Evolutionary conservation across 2,113 vertebrate genomes (phyloP), one percentile per base, ranked within the genome.

Genomic region (Mohoua ochrocephala): DNA sequence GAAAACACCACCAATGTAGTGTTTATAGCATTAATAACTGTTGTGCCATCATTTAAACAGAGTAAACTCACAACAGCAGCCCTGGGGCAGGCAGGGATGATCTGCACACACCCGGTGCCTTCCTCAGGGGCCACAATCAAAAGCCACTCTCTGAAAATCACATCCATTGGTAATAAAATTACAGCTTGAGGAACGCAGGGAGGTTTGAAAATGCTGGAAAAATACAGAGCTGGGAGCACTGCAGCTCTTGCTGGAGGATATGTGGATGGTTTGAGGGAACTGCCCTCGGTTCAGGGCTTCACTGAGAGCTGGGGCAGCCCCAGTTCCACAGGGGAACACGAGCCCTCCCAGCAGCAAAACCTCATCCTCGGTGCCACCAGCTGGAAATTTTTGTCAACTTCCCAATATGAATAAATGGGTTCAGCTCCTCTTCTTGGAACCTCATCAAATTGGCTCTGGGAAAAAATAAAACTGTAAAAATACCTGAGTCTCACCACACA

Each of bases 281-380:
- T 19, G 13, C 53, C 6, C 33, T 27, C 39, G 23, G 11, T 5
- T 59, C 39, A 19, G 73, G 71, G 53, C 7, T 75, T 45, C 5
- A 26, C 24, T 13, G 56, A n/a, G 49, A n/a, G 54, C 52, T 13
- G 39, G 85, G 68, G 1, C 64, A 81, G 77, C 19, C 24, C 11
- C 8, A 19, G 10, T 3, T 31, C 27, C 7, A 1, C n/a, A 30
- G 35, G 9, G n/a, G 22, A 76, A 24, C 68, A 13, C 0, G 3
- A 47, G 10, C 30, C 41, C n/a, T 77, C 22, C 84, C 91, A 86
- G 39, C 44, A 78, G 65, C 18, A 74, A 39, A 80, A 12, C 33
- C 65, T 19, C 6, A 0, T 14, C 64, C 69, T 74, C 7, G 5
- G 5, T 13, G 28, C 49, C 84, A 84, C 56, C 47, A 53, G 54